Evolutionary conservation across 2,888 invertebrate species (phyloP).

Genomic region (Epinotia nisella): DNA sequence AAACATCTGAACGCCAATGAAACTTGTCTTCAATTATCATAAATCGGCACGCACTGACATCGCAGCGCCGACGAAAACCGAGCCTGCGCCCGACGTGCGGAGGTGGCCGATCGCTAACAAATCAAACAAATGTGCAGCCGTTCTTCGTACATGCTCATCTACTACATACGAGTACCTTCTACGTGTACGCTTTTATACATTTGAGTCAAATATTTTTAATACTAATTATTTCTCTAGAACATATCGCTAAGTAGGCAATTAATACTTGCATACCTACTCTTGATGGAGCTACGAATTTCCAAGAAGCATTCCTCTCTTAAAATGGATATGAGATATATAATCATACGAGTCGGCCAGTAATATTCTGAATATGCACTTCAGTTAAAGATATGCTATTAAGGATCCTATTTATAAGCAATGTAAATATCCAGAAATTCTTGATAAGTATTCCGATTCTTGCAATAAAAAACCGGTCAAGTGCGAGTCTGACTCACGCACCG

Average conservation of each 20-base stretch:
- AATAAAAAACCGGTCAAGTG: not conserved
- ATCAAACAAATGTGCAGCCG: conserved; percentile 52
- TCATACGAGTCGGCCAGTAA: conserved; percentile 2
- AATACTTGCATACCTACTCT: not conserved
- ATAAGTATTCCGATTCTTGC: not conserved
- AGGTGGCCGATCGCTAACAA: conserved; percentile 50
- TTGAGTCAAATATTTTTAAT: conserved; percentile 5
- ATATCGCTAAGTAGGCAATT: conserved; percentile 3
- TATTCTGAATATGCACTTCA: conserved; percentile 22
- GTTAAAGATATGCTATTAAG: conserved; percentile 21
- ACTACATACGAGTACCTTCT: not conserved
- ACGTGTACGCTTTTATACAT: not conserved
- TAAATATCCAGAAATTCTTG: conserved; percentile 14
- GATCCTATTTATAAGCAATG: conserved; percentile 10
- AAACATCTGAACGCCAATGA: conserved; percentile 83
- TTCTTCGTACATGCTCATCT: conserved; percentile 1
- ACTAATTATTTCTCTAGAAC: conserved; percentile 13
- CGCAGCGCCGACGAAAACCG: conserved; percentile 69
- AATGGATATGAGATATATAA: conserved; percentile 16
- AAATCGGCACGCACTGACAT: conserved; percentile 80
- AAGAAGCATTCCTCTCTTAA: conserved; percentile 26
- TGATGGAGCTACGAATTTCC: conserved; percentile 18
- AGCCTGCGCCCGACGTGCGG: conserved; percentile 59
- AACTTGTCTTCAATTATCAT: conserved; percentile 85
- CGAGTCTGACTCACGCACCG: not conserved